Evolutionary conservation across 2,113 vertebrate species (phyloP).

Genomic region (Otocyon megalotis): DNA sequence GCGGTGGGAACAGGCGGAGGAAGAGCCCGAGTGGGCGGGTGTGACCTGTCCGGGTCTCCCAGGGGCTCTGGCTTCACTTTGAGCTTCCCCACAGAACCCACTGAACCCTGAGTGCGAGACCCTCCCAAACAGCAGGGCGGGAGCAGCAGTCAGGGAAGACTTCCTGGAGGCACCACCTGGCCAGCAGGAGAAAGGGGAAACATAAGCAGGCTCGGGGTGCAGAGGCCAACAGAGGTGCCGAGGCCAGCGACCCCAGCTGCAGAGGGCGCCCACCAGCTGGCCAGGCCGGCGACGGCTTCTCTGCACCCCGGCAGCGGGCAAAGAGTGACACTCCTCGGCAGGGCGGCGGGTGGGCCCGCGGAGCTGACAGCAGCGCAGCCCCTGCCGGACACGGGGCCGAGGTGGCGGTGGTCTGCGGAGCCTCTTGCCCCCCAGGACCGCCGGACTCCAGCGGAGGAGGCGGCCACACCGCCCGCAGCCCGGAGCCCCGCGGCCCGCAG

Average conservation of each 20-base stretch:
- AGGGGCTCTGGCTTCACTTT: not conserved
- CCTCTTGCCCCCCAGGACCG: not conserved
- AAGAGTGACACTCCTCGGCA: not conserved
- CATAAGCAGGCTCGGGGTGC: not conserved
- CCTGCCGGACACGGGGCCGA: not conserved
- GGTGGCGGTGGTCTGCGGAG: fast-evolving
- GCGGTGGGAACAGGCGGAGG: not conserved
- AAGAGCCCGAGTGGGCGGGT: not conserved
- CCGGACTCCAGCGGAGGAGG: not conserved
- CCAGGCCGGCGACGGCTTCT: fast-evolving
- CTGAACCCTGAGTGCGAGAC: not conserved
- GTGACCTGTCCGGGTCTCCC: not conserved
- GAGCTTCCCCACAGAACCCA: not conserved
- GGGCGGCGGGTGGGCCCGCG: fast-evolving
- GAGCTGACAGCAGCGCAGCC: not conserved
- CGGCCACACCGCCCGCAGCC: not conserved
- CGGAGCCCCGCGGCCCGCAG: no score
- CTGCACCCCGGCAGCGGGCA: not conserved
- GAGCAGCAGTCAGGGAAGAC: not conserved
- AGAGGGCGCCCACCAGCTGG: not conserved
- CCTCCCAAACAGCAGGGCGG: not conserved
- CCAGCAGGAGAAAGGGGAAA: fast-evolving
- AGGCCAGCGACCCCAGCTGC: fast-evolving
- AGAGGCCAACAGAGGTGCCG: not conserved
- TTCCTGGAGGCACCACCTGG: not conserved